Evolutionary conservation across 2,888 invertebrate species (phyloP).

Genomic region (Heliothis peltigera): DNA sequence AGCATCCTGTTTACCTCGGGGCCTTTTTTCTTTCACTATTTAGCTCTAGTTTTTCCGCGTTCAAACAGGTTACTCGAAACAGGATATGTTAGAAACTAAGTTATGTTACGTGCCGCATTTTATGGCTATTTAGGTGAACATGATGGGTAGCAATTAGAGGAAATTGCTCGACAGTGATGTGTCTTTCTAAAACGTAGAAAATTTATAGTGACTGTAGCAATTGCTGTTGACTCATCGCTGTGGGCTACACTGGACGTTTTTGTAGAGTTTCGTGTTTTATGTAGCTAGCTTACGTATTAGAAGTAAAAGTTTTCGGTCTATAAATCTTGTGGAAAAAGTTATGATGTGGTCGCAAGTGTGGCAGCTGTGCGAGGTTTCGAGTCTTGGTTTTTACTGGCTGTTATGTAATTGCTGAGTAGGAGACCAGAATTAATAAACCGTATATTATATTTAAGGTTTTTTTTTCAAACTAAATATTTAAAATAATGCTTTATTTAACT

Average conservation of each 20-base stretch:
- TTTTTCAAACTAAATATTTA: no score
- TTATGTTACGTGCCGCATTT: slow-evolving; percentile 32
- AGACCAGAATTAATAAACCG: no score
- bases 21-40: slow-evolving; percentile 75
- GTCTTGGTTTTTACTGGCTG: no score
- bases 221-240: slow-evolving; percentile 9
- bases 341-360: no score
- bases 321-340: not conserved
- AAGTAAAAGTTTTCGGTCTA: not conserved
- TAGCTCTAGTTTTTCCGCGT: slow-evolving; percentile 73
- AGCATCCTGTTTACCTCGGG: slow-evolving; percentile 82
- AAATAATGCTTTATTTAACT: no score
- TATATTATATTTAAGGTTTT: no score
- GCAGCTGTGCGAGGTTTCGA: no score
- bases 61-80: slow-evolving; percentile 66
- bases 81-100: slow-evolving; percentile 62
- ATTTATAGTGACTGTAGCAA: slow-evolving; percentile 11
- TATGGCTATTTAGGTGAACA: slow-evolving; percentile 55
- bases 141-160: slow-evolving; percentile 36
- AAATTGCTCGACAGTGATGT: slow-evolving; percentile 36
- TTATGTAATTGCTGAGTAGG: no score
- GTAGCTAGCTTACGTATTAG: not conserved
- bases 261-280: not conserved
- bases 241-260: not conserved
- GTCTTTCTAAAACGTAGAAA: slow-evolving; percentile 20